Evolutionary conservation across 2,113 vertebrate species (phyloP).

Genomic region (Aspidoscelis tigris): DNA sequence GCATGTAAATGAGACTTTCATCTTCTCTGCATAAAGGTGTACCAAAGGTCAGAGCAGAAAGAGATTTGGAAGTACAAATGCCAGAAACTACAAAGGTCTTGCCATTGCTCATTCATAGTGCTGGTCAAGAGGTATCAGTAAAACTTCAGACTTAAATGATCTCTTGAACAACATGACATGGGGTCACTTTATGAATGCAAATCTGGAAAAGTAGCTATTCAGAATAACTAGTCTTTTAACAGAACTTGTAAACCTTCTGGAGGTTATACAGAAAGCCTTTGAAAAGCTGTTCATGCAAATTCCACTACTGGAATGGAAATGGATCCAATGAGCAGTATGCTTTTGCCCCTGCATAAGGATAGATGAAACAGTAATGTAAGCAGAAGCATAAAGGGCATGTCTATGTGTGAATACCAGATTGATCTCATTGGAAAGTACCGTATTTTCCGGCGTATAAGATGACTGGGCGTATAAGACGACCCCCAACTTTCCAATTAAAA

Average conservation of each 20-base stretch:
- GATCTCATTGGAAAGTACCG: too few species aligned
- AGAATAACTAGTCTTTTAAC: not conserved
- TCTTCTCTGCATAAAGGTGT: not conserved
- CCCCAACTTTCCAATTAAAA: too few species aligned
- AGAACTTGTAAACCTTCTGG: not conserved
- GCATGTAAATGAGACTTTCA: slow-evolving; percentile 2
- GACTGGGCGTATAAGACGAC: too few species aligned
- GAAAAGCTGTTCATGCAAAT: not conserved
- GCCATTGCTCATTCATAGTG: not conserved
- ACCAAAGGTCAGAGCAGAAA: not conserved
- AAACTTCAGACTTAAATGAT: not conserved
- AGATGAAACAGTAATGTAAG: not conserved
- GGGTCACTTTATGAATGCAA: not conserved
- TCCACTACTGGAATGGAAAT: not conserved
- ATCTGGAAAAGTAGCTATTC: not conserved
- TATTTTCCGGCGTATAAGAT: too few species aligned
- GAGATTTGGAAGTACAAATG: not conserved
- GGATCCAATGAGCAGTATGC: not conserved
- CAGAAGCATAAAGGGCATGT: not conserved
- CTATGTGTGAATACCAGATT: too few species aligned
- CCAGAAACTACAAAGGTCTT: not conserved
- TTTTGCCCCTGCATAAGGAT: not conserved
- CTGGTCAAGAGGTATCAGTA: not conserved
- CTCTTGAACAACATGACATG: fast-evolving
- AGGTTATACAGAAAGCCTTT: not conserved